phyloP scores from a whole-genome alignment of 2,888 invertebrate species.

The Volucella bombylans region DNA sequence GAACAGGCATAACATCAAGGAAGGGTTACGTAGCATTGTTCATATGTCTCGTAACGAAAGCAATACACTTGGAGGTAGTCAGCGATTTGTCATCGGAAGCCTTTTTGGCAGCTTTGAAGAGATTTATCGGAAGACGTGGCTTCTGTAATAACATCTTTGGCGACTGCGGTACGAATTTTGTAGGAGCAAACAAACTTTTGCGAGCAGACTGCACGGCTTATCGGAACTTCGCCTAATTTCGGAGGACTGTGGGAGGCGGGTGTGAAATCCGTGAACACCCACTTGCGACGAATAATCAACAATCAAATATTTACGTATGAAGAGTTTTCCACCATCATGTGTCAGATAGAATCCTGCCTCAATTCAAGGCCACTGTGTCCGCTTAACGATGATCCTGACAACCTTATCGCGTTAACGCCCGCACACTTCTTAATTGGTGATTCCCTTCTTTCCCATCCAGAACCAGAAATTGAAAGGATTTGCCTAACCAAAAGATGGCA shows the following conservation, averaged over 20 bases:
- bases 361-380: too few species aligned
- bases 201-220: neutral
- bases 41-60: neutral
- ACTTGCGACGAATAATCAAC: too few species aligned
- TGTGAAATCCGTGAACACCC: neutral
- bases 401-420: too few species aligned
- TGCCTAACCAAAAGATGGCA: too few species aligned
- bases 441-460: too few species aligned
- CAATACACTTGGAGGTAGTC: neutral
- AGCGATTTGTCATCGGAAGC: neutral
- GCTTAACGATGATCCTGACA: too few species aligned
- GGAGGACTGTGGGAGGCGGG: slow-evolving; percentile 2
- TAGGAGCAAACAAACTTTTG: neutral
- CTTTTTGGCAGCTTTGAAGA: neutral
- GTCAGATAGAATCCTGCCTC: too few species aligned
- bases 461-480: too few species aligned
- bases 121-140: too few species aligned
- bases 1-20: slow-evolving; percentile 1
- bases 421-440: too few species aligned
- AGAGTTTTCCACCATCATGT: slow-evolving; percentile 11
- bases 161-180: neutral
- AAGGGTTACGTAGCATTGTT: neutral
- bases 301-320: neutral
- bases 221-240: neutral
- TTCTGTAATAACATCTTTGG: too few species aligned